A percentile compares a stretch with the other conserved stretches of the same genome.
phyloP scores from a whole-genome alignment of 2,797 vertebrate genomes.

The Syngnathus rostellatus region DNA sequence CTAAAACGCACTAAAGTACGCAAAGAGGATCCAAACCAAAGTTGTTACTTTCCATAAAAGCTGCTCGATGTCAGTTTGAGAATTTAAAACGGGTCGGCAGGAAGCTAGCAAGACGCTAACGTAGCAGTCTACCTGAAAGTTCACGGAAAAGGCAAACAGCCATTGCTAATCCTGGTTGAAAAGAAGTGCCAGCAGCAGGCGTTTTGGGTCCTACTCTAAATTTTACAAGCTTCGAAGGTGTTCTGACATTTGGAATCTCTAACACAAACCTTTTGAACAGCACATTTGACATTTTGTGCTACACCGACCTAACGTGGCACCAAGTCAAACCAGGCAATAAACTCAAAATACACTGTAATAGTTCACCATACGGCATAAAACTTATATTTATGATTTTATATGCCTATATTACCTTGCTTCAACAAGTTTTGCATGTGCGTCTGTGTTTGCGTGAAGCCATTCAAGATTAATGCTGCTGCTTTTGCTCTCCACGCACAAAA shows the following conservation, averaged over 20 bases:
- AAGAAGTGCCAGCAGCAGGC: not conserved
- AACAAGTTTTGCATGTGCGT: slow-evolving; percentile 37
- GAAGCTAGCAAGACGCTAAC: too few species aligned
- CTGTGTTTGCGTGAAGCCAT: slow-evolving; percentile 36
- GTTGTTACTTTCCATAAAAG: too few species aligned
- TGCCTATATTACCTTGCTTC: slow-evolving; percentile 13
- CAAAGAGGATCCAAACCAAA: not conserved
- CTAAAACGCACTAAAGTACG: not conserved
- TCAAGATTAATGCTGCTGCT: slow-evolving; percentile 51
- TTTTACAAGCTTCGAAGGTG: slow-evolving; percentile 1
- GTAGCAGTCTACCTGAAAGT: too few species aligned
- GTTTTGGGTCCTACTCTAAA: not conserved
- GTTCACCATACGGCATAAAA: not conserved
- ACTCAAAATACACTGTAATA: not conserved
- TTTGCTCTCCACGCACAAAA: slow-evolving; percentile 41
- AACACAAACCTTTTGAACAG: slow-evolving; percentile 3
- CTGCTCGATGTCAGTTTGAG: too few species aligned
- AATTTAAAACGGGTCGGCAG: too few species aligned
- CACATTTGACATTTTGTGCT: slow-evolving; percentile 6
- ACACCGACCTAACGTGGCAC: not conserved
- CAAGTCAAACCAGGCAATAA: not conserved
- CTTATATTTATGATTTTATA: slow-evolving; percentile 1
- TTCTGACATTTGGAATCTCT: slow-evolving; percentile 3
- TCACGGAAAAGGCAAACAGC: not conserved
- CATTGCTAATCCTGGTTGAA: not conserved